Base-by-base conservation (phyloP, 1,140 invertebrate species). In the Ooceraea biroi region DNA sequence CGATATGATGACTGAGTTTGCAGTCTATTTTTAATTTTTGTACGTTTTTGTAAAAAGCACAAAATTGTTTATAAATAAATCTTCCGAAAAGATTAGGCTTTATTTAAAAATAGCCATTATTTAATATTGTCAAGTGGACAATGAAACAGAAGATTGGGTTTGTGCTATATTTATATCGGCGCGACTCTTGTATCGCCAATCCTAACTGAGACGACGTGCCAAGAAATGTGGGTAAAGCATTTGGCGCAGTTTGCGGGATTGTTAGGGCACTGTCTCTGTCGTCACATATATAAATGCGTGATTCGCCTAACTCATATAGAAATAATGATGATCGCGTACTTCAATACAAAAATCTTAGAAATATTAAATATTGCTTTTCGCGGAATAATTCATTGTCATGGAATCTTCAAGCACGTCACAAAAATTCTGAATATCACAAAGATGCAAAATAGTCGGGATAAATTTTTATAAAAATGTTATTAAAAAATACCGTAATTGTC, bases 221-320 rank as follows among this genome's bases (percentile, higher is more conserved):
- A 77, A 77, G 76, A 80, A 57, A 69, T 80, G 76, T 71, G 76
- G 76, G 22, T 80, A 71, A 80, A 80, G n/a, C 65, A 71, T 69
- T 80, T 80, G 65, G 76, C 76, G 76, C 76, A 80, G 48, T 80
- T 80, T 80, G 65, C 12, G 25, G 65, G 69, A 80, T 80, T 80
- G 76, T 80, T 80, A 44, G 65, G 65, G 76, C 27, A 71, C 76
- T 80, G 36, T 80, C 50, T 80, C 65, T 36, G 2, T 58, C 76
- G 58, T 65, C 60, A 36, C 36, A 58, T 58, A 78, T 69, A 78
- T 78, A 80, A 80, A n/a, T 71, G 65, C 12, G 25, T 71, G 76
- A 69, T 17, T 69, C 22, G 50, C 69, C 22, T 69, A 57, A 69
- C 22, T 80, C 50, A 14, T 69, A 44, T 17, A 80, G 12, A 44